A percentile compares a stretch with the other conserved stretches of the same genome.
These are phyloP conservation scores for Vollenhovia emeryi DNA, from an alignment of 1,140 invertebrate species.

Conservation along the genomic window DNA sequence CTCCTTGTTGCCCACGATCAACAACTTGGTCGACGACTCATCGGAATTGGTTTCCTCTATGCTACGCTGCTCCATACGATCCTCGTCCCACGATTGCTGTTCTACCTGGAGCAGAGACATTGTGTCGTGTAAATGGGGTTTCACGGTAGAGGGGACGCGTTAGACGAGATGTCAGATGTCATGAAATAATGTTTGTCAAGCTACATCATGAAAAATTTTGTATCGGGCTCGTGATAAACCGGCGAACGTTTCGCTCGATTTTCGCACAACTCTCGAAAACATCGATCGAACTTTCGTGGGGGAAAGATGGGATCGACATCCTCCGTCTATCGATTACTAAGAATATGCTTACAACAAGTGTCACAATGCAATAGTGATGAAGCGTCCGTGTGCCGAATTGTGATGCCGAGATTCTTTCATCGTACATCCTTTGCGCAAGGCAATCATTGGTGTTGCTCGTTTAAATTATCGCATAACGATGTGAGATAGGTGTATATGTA, in stretches of 20 bases:
- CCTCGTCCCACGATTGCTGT: constrained; percentile 75
- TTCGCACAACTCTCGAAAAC: constrained; percentile 5
- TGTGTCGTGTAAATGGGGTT: background rate
- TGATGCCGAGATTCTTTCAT: constrained; percentile 14
- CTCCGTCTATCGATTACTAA: constrained; percentile 62
- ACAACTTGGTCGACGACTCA: constrained; percentile 75
- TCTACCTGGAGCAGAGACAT: constrained; percentile 68
- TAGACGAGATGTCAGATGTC: background rate
- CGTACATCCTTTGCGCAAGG: background rate
- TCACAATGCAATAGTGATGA: constrained; percentile 66
- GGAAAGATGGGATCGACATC: constrained; percentile 38
- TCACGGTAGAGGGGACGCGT: background rate
- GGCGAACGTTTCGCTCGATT: background rate
- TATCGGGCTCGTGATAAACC: background rate
- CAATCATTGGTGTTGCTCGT: background rate
- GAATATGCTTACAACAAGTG: constrained; percentile 68
- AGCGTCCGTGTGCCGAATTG: constrained; percentile 64
- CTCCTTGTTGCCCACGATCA: constrained; percentile 73
- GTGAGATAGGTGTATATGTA: too few relatives aligned
- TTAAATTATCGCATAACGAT: constrained; percentile 26
- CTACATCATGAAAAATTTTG: constrained; percentile 1
- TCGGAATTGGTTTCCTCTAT: constrained; percentile 62
- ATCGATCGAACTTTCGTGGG: background rate
- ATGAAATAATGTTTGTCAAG: constrained; percentile 1
- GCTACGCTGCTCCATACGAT: constrained; percentile 72